phyloP scores from a whole-genome alignment of 2,888 invertebrate genomes.

The Andrena minutula region DNA sequence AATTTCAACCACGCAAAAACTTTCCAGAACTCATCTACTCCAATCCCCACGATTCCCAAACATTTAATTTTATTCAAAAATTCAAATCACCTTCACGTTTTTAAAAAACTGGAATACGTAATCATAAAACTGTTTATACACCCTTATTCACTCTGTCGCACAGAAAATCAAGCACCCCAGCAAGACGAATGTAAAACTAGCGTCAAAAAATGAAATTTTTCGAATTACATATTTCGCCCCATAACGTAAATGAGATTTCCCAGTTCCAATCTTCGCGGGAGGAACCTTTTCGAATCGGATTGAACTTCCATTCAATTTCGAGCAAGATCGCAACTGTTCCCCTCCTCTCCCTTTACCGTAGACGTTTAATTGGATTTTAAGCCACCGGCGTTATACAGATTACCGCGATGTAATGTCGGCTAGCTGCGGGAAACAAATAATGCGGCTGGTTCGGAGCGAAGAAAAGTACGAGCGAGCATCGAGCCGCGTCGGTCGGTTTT shows the following conservation, averaged over 20 bases:
- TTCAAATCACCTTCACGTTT: too few relatives aligned
- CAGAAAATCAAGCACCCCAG: too few relatives aligned
- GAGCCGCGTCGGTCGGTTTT: not conserved
- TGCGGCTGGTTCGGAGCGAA: not conserved
- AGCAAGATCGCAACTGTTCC: not conserved
- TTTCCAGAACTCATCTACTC: too few relatives aligned
- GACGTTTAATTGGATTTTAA: conserved; percentile 17
- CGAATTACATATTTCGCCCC: too few relatives aligned
- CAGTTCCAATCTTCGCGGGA: not conserved
- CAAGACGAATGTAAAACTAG: too few relatives aligned
- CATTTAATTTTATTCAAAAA: too few relatives aligned
- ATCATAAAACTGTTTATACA: too few relatives aligned
- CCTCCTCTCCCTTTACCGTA: not conserved
- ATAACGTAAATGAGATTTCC: not conserved
- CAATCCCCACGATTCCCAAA: too few relatives aligned
- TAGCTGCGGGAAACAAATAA: not conserved
- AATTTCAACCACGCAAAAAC: too few relatives aligned
- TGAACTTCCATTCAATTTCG: conserved; percentile 5
- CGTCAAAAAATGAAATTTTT: too few relatives aligned
- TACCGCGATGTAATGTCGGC: not conserved
- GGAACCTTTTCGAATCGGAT: not conserved
- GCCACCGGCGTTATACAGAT: not conserved
- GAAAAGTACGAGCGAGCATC: not conserved
- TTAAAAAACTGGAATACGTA: too few relatives aligned
- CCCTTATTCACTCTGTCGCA: too few relatives aligned